Base-by-base conservation (phyloP, 2,888 invertebrate species). In the Coronaproctus castanopsis region DNA sequence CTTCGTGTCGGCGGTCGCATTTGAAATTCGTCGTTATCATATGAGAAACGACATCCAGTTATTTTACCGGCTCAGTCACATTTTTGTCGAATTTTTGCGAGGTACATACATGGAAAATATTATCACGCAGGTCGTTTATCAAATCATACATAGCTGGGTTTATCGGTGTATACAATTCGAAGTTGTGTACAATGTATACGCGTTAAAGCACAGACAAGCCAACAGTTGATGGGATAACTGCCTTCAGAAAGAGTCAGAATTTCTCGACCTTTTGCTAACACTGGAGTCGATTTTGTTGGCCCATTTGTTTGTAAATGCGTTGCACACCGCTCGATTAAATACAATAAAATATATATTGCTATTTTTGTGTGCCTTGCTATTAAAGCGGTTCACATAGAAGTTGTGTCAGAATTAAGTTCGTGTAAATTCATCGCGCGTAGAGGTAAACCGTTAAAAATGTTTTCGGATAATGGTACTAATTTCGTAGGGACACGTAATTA, bases 1-100 rank as follows among this genome's bases (percentile, higher is more conserved):
- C 22, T 65, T 1, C n/a, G 66, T 48, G 63, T 65, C 5, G 64
- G 63, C 20, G 65, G 65, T 57, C 53, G 64, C 36, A 53, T 65
- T 2, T 21, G 52, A 2, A 52, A 64, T 19, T 48, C 62, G 5
- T 3, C 14, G 10, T 24, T 66, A 1, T n/a, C 54, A 1, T 49
- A 10, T 14, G 62, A 63, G 1, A 48, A 51, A 48, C 64, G 62
- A 53, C 61, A 64, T 56, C 66, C 62, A 2, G 60, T 64, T 1
- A 20, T 66, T 18, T 58, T 66, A 1, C 64, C 65, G 2, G 57
- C 57, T 3, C 52, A 60, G 8, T 54, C 62, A 54, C 54, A 57
- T 8, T 52, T 65, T 3, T 62, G 62, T 10, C 19, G 55, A 1
- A 24, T 63, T 1, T 52, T 65, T 10, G 60, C 65, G 20, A 36